These are phyloP conservation scores for Notodromas monacha DNA, from an alignment of 2,888 invertebrate species.

Conservation along the genomic window DNA sequence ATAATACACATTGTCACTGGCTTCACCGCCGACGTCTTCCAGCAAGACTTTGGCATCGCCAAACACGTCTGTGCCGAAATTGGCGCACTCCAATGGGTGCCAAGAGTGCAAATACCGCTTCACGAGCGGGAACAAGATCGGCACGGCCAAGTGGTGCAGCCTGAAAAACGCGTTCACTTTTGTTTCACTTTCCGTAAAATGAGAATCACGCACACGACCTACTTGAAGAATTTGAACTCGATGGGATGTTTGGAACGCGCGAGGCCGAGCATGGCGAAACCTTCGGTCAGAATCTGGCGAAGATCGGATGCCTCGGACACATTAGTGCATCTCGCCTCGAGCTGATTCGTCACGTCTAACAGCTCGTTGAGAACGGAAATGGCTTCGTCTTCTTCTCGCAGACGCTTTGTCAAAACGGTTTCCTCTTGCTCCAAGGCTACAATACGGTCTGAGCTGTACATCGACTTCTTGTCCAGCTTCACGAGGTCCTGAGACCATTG, in stretches of 20 bases:
- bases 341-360: too few relatives aligned
- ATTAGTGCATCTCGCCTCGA: too few relatives aligned
- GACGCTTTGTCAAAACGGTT: slow-evolving; percentile 27
- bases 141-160: slow-evolving; percentile 24
- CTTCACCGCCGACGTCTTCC: slow-evolving; percentile 19
- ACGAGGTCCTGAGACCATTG: slow-evolving; percentile 37
- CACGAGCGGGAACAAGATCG: slow-evolving; percentile 42
- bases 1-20: slow-evolving; percentile 27
- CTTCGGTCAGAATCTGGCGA: too few relatives aligned
- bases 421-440: slow-evolving; percentile 46
- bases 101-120: slow-evolving; percentile 37
- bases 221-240: too few relatives aligned
- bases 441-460: slow-evolving; percentile 40
- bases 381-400: slow-evolving; percentile 31
- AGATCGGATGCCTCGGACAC: too few relatives aligned
- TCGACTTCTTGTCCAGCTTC: slow-evolving; percentile 38
- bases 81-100: slow-evolving; percentile 31
- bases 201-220: too few relatives aligned
- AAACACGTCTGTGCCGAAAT: slow-evolving; percentile 16
- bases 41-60: slow-evolving; percentile 17
- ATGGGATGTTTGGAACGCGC: too few relatives aligned
- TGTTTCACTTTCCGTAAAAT: too few relatives aligned
- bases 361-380: slow-evolving; percentile 24
- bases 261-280: too few relatives aligned
- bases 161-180: too few relatives aligned